A percentile compares a stretch with the other conserved stretches of the same genome.
Evolutionary conservation across 2,888 invertebrate genomes (phyloP).

Genomic region (Pemphredon lugubris): DNA sequence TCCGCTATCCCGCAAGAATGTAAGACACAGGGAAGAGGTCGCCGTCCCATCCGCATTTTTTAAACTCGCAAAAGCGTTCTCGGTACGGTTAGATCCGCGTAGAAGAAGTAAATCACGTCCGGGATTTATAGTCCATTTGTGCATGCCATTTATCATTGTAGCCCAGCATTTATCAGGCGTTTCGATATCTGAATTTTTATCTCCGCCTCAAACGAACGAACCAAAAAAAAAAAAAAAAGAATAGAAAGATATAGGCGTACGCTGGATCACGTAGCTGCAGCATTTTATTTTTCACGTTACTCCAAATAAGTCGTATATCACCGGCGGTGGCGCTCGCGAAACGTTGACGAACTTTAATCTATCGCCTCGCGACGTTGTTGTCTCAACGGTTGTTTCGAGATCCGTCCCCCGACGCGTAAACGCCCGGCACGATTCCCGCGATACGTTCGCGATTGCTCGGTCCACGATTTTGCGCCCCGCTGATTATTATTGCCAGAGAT

Average conservation of each 20-base stretch:
- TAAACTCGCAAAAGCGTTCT: slow-evolving; percentile 3
- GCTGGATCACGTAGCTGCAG: no score
- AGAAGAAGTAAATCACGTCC: slow-evolving; percentile 29
- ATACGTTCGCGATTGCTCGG: no score
- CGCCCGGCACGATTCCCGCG: no score
- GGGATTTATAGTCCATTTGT: slow-evolving; percentile 47
- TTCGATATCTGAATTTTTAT: slow-evolving; percentile 50
- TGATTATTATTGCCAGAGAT: slow-evolving; percentile 39
- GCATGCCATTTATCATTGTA: slow-evolving; percentile 38
- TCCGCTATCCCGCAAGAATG: background rate
- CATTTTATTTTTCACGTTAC: slow-evolving; percentile 12
- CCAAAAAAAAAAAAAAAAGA: slow-evolving; percentile 12
- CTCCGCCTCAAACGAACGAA: slow-evolving; percentile 42
- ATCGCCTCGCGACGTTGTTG: slow-evolving; percentile 13
- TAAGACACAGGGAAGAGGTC: background rate
- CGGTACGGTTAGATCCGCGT: slow-evolving; percentile 14
- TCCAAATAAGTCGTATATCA: slow-evolving; percentile 25
- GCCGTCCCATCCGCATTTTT: slow-evolving; percentile 5
- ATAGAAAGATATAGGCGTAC: background rate
- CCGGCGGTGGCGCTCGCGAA: background rate
- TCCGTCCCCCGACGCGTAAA: no score
- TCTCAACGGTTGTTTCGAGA: slow-evolving; percentile 39
- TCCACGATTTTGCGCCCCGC: slow-evolving; percentile 3
- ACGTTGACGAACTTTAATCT: slow-evolving; percentile 34
- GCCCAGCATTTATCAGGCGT: slow-evolving; percentile 48